Evolutionary conservation across 2,888 invertebrate genomes (phyloP).

Genomic region (Meiosimyza decipiens): DNA sequence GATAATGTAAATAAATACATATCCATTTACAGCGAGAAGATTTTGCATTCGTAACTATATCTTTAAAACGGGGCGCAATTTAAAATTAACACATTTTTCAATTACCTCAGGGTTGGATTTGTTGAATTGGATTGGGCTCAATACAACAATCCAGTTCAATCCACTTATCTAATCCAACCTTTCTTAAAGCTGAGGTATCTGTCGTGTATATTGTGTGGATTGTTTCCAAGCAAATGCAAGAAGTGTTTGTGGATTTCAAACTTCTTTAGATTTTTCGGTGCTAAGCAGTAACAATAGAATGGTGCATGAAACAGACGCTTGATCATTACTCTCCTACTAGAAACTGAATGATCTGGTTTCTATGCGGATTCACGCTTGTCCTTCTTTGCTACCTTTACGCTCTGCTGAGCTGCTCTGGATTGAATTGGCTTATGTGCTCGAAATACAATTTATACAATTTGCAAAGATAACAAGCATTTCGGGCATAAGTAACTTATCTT

Average conservation of each 20-base stretch:
- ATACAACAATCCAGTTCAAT: slow-evolving; percentile 50
- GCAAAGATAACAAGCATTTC: slow-evolving; percentile 58
- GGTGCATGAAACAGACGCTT: slow-evolving; percentile 4
- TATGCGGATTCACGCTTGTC: slow-evolving; percentile 12
- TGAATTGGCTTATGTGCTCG: slow-evolving; percentile 60
- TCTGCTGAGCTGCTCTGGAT: slow-evolving; percentile 33
- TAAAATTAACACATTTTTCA: slow-evolving; percentile 62
- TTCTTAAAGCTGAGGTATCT: not conserved
- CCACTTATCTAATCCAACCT: slow-evolving; percentile 44
- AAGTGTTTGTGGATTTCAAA: slow-evolving; percentile 26
- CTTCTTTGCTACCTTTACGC: slow-evolving; percentile 1
- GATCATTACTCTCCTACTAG: slow-evolving; percentile 16
- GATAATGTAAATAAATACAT: too few relatives aligned
- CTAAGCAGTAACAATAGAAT: slow-evolving; percentile 25
- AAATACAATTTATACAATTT: slow-evolving; percentile 51
- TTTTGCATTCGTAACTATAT: not conserved
- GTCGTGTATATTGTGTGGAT: not conserved
- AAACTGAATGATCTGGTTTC: slow-evolving; percentile 31
- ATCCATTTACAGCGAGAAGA: too few relatives aligned
- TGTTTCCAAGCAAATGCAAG: not conserved
- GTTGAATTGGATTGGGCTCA: slow-evolving; percentile 53
- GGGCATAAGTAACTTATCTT: slow-evolving; percentile 58
- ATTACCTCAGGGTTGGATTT: slow-evolving; percentile 56
- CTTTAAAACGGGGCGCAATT: slow-evolving; percentile 57
- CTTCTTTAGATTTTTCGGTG: not conserved